Evolutionary conservation across 2,888 invertebrate species (phyloP), one percentile per base, ranked within the genome.

Genomic region (Machimus atricapillus): DNA sequence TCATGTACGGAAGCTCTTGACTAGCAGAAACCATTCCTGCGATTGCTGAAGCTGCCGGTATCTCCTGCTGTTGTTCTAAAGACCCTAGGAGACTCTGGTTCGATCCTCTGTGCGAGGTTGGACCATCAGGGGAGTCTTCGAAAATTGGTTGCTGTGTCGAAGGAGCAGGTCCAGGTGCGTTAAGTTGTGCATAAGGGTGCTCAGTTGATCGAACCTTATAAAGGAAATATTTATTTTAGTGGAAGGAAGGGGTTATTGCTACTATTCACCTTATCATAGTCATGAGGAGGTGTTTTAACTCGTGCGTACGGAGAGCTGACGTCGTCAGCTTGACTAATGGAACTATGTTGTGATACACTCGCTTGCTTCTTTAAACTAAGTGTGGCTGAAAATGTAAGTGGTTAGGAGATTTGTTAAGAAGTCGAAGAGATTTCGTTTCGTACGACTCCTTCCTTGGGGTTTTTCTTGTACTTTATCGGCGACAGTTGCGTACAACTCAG

Each of bases 1-100:
- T 97, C 95, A 97, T 97, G 91, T 97, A 97, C 0, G 97, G 97
- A 90, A 97, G 93, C 91, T 97, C 97, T 91, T 97, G 97, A 91
- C 96, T 97, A 58, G 97, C 97, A 56, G 97, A 96, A 89, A 97
- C 94, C 90, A 96, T 95, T 16, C 97, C 97, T 87, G 96, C 96
- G 90, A 97, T 97, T 7, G 97, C 97, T 79, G 96, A 95, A 9
- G 97, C 97, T n/a, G 97, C 97, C 40, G 96, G 96, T 91, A 97
- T 97, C 31, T 23, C 85, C 27, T 85, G 87, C 77, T 88, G 88
- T 52, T 79, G 73, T 52, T 88, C 87, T 66, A 86, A 37, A 43
- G 87, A 23, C 74, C 85, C 88, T n/a, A 89, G 76, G 40, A 89
- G 77, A 76, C 89, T 89, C 86, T 89, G 88, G 81, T 87, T 86